A percentile compares a stretch with the other conserved stretches of the same genome.
Evolutionary conservation across 2,888 invertebrate species (phyloP).

Genomic region (Julus scandinavius): DNA sequence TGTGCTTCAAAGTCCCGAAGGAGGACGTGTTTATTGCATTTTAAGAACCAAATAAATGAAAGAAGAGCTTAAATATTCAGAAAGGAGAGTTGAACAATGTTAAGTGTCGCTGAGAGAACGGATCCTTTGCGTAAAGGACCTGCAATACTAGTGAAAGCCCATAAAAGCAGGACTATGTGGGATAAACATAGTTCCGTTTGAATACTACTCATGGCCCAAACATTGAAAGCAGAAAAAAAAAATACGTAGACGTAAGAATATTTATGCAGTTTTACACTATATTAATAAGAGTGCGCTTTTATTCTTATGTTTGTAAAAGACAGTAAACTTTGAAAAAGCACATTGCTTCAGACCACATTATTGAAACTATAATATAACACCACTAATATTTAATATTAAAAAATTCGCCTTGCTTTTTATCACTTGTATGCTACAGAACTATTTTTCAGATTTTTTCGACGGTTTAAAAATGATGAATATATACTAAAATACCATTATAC

Average conservation of each 20-base stretch:
- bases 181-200: neutral
- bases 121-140: neutral
- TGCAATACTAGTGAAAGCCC: neutral
- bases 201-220: neutral
- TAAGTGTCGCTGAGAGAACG: neutral
- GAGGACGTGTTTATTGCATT: constrained; percentile 12
- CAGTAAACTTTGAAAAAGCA: too few species aligned
- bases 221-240: neutral
- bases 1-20: neutral
- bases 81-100: constrained; percentile 14
- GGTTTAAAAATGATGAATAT: too few species aligned
- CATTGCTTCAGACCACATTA: too few species aligned
- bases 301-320: neutral
- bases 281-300: neutral
- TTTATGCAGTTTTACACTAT: neutral
- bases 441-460: too few species aligned
- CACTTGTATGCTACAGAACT: too few species aligned
- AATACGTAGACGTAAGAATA: neutral
- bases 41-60: constrained; percentile 20
- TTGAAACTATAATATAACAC: too few species aligned
- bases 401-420: too few species aligned
- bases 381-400: too few species aligned
- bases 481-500: too few species aligned
- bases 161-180: neutral
- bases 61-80: constrained; percentile 13